These are phyloP conservation scores for Thera obeliscata DNA, from an alignment of 2,888 invertebrate genomes.

Conservation along the genomic window DNA sequence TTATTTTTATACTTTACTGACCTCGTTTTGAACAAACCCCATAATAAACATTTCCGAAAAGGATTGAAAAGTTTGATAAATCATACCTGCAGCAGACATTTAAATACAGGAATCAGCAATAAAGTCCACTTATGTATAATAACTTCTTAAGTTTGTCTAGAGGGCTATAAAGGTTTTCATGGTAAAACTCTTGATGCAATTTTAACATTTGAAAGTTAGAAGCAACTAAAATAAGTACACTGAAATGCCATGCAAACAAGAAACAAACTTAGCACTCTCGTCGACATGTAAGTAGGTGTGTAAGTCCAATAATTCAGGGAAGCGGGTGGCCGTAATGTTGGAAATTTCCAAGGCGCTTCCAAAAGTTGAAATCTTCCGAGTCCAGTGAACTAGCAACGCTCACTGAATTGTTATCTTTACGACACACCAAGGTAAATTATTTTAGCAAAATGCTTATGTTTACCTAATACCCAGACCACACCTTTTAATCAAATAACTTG, in stretches of 20 bases:
- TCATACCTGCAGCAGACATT: too few species aligned
- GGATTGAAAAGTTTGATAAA: too few species aligned
- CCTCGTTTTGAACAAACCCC: too few species aligned
- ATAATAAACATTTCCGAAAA: too few species aligned
- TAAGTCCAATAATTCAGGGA: constrained; percentile 77
- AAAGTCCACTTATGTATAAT: too few species aligned
- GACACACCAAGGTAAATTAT: constrained; percentile 31
- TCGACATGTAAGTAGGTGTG: constrained; percentile 73
- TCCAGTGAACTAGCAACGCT: constrained; percentile 63
- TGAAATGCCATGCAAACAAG: constrained; percentile 69
- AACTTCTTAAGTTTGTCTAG: not conserved
- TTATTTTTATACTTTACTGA: too few species aligned
- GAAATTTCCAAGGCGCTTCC: constrained; percentile 68
- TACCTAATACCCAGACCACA: not conserved
- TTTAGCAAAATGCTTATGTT: constrained; percentile 23
- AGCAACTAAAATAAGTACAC: constrained; percentile 56
- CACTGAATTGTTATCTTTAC: constrained; percentile 57
- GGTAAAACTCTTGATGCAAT: constrained; percentile 39
- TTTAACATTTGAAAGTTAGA: constrained; percentile 40
- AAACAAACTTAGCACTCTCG: constrained; percentile 77
- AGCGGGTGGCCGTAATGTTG: constrained; percentile 77
- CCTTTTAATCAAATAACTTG: too few species aligned
- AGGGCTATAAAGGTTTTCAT: not conserved
- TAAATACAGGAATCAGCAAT: too few species aligned
- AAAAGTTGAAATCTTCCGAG: constrained; percentile 67